phyloP scores from a whole-genome alignment of 2,113 vertebrate species.

The Rhadina sibilatrix region DNA sequence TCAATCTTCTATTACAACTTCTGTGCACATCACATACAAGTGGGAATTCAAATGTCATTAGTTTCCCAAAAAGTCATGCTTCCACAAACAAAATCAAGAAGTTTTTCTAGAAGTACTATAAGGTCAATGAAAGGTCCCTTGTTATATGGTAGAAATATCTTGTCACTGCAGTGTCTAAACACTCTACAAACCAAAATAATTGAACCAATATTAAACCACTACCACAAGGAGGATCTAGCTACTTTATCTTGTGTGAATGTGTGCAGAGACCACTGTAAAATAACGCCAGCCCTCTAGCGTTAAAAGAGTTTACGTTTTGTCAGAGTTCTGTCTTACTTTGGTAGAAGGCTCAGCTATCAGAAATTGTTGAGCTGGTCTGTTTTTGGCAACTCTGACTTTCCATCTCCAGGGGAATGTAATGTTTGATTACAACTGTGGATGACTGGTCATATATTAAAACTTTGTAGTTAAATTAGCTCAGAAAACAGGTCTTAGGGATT shows the following conservation, averaged over 20 bases:
- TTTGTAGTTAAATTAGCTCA: not conserved
- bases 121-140: not conserved
- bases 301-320: not conserved
- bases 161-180: not conserved
- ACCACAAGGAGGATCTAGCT: not conserved
- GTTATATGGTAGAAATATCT: not conserved
- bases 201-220: not conserved
- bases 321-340: fast-evolving
- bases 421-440: not conserved
- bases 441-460: not conserved
- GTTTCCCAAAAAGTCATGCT: not conserved
- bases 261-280: not conserved
- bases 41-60: not conserved
- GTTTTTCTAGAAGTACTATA: not conserved
- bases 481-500: not conserved
- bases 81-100: not conserved
- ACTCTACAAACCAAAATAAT: not conserved
- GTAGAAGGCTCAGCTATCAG: not conserved
- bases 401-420: not conserved
- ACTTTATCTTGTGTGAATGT: not conserved
- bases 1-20: not conserved
- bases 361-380: not conserved
- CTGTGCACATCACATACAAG: not conserved
- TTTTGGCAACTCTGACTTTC: not conserved
- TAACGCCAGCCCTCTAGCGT: not conserved